Base-by-base conservation (phyloP, 2,888 invertebrate genomes). In the Acanthoscelides obtectus region DNA sequence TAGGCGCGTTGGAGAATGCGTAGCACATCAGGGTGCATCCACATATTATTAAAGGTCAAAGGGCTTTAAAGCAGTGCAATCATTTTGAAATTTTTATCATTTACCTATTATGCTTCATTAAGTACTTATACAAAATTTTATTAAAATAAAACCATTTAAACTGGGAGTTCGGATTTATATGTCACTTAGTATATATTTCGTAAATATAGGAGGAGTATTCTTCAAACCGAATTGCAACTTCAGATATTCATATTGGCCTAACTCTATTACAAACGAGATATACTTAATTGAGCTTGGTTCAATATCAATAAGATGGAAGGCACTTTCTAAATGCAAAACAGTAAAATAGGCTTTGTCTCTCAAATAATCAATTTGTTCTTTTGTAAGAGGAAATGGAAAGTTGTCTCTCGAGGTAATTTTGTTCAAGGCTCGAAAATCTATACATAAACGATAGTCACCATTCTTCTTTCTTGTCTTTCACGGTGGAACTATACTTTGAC, bases 161-260 rank as follows among this genome's bases (percentile, higher is more conserved):
- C n/a, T n/a, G n/a, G n/a, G n/a, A n/a, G n/a, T n/a, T n/a, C n/a
- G n/a, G n/a, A n/a, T n/a, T n/a, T n/a, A n/a, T n/a, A n/a, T n/a
- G n/a, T n/a, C n/a, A n/a, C n/a, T n/a, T n/a, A n/a, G n/a, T n/a
- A n/a, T n/a, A n/a, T n/a, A n/a, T n/a, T n/a, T n/a, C n/a, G 64
- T 22, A 72, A 80, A 79, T n/a, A 71, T 72, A 8, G 72, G 22
- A 8, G 81, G 79, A 63, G 75, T 75, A 70, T 77, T 79, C 20
- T 69, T 74, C n/a, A 80, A 72, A 0, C 81, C 82, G 73, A 81
- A 79, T 2, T 79, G 81, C 79, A 81, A 80, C 71, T 74, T 75
- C n/a, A 74, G 25, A 74, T 75, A 83, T 73, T 82, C 80, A 69
- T 68, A 82, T 67, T 82, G 81, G 0, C 80, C 80, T 22, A 76